Percentiles rank a stretch among this genome's conserved stretches.
Conservation (phyloP, 1,140 invertebrate genomes). For the Muscidifurax raptorellus region DNA sequence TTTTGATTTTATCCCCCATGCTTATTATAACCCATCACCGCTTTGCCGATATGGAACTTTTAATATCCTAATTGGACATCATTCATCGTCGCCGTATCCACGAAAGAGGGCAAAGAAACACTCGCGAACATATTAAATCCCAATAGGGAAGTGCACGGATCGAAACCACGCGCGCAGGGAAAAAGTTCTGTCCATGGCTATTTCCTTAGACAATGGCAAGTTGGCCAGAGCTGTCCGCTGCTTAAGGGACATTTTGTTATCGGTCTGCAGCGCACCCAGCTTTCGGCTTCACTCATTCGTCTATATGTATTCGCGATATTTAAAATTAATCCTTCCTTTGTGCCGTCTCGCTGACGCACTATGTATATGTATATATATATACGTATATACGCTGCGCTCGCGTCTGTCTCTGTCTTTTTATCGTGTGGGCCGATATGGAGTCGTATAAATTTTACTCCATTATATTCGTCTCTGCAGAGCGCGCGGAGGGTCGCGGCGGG, state of each 20-base stretch:
- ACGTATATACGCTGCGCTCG: constrained; percentile 55
- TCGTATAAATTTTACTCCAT: constrained; percentile 74
- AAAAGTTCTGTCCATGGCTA: constrained; percentile 46
- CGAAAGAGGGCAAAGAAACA: constrained; percentile 4
- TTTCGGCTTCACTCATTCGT: constrained; percentile 59
- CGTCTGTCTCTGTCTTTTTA: constrained; percentile 71
- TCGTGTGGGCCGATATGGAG: constrained; percentile 70
- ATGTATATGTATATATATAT: no score
- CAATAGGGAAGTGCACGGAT: constrained; percentile 9
- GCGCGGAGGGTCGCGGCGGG: constrained; percentile 42
- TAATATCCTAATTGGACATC: constrained; percentile 44
- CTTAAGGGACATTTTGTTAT: constrained; percentile 49
- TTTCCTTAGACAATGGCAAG: constrained; percentile 45
- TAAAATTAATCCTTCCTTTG: constrained; percentile 76
- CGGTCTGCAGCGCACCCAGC: not conserved
- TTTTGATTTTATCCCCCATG: not conserved
- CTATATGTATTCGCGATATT: constrained; percentile 66
- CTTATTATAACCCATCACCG: not conserved
- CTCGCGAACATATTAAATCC: constrained; percentile 24
- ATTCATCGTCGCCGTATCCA: constrained; percentile 25
- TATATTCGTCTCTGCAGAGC: constrained; percentile 63
- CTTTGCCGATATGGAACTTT: constrained; percentile 15
- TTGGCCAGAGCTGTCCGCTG: not conserved
- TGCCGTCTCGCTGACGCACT: constrained; percentile 59
- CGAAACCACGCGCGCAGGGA: constrained; percentile 14